Base-by-base conservation (phyloP, 37 sponge, comb jelly and placozoan genomes). In the Ephydatia muelleri region DNA sequence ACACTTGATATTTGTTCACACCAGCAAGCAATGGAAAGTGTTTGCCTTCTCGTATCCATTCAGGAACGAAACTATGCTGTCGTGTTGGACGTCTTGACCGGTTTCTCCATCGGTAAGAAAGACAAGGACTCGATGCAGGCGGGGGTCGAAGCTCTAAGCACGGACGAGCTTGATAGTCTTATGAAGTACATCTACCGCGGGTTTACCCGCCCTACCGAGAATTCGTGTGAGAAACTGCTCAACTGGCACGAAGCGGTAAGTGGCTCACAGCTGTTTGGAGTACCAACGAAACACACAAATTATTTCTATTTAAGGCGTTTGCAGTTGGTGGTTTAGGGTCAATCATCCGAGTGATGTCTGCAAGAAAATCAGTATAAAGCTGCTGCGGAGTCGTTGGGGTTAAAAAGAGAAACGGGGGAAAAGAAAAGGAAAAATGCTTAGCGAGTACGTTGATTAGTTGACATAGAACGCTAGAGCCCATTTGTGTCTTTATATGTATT, bases 111-210 rank as follows among this genome's bases (percentile, higher is more conserved):
- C 5, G 68, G 92, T 40, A 97, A 99, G 22, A 86, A 97, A 13
- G 94, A 97, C 66, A 91, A 89, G 70, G 57, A 57, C 16, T 57
- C 57, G 57, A 57, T 57, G 57, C 57, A 57, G 19, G 57, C 57
- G 16, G 93, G 92, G 0, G 94, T 96, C n/a, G 73, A 83, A 19
- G 38, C 77, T 0, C 90, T 99, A n/a, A 28, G 73, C 67, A 65
- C 64, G 22, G 90, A 89, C 28, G 89, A 99, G 70, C 68, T 91
- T 39, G 99, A 99, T 37, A 79, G 92, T 27, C 90, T 99, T 28
- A 93, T 99, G 94, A 99, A 99, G 77, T 99, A 97, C 82, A 81
- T 99, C 71, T 99, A 99, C 84, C 91, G 96, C 12, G 99, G 97
- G 16, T 99, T 99, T 88, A 80, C 94, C 33, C 77, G 84, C 47